Evolutionary conservation across 2,797 vertebrate species (phyloP).

Genomic region (Artibeus lituratus): DNA sequence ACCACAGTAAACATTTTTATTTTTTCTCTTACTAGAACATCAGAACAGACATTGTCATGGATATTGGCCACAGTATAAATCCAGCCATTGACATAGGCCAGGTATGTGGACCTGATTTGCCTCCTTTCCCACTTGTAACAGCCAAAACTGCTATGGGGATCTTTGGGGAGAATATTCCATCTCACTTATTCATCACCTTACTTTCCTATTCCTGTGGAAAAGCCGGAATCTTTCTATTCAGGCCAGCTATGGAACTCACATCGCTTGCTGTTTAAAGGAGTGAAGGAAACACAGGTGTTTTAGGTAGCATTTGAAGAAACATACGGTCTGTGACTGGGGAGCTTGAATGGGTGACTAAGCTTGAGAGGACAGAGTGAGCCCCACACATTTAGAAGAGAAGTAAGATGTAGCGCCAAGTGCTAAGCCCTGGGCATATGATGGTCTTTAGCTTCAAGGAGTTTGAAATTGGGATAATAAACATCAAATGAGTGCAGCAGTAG

Average conservation of each 20-base stretch:
- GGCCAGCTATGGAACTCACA: neutral
- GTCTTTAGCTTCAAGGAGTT: neutral
- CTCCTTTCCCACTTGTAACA: neutral
- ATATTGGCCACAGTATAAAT: constrained; percentile 83
- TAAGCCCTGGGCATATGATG: neutral
- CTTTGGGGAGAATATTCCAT: neutral
- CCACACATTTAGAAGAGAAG: neutral
- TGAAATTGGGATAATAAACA: neutral
- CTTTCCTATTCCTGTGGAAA: neutral
- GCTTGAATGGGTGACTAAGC: neutral
- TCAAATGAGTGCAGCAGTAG: neutral
- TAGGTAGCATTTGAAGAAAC: neutral
- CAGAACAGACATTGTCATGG: constrained; percentile 85
- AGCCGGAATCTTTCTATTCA: neutral
- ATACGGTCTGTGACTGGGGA: neutral
- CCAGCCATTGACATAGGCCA: constrained; percentile 85
- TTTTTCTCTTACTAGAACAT: constrained; percentile 77
- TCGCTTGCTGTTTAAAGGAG: neutral
- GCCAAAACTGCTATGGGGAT: neutral
- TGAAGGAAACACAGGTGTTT: neutral
- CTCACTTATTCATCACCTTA: neutral
- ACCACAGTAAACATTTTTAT: neutral
- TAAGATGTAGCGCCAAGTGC: neutral
- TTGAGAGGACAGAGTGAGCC: neutral
- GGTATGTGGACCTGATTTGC: constrained; percentile 70